Base-by-base conservation (phyloP, 2,888 invertebrate genomes). In the Callyntrura sp. region DNA sequence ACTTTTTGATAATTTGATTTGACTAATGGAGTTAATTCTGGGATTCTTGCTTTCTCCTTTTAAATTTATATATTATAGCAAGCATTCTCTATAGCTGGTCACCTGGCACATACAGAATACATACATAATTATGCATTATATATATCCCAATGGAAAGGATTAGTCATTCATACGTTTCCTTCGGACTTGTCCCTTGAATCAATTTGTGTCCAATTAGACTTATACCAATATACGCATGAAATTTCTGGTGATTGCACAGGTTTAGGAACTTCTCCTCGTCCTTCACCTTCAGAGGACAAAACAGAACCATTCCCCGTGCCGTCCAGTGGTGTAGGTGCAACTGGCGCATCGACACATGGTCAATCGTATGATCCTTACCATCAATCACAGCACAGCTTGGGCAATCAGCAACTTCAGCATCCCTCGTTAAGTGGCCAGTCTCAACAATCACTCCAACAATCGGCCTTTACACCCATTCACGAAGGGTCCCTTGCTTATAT, bases 281-380 rank as follows among this genome's bases (percentile, higher is more conserved):
- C 94, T 35, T 94, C 94, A 8, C 94, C 94, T 0, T 94, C 94
- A 48, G 94, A 94, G 91, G 94, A 94, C 17, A 94, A 94, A 88
- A 92, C 93, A 84, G 91, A 93, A 83, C 88, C 92, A 70, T 93
- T 93, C 90, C 92, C 93, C n/a, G 90, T 92, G 70, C 91, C 92
- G 88, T 91, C 92, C 90, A 91, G 93, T 85, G 91, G 91, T 62
- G 90, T 87, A 86, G 91, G 91, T 85, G 83, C 76, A n/a, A 65
- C 85, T 73, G 91, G 91, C 55, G 62, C 79, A 25, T 68, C 86
- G 14, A 70, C 78, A 20, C 90, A 90, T 73, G 92, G 90, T 23
- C 92, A 91, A 35, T 90, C 92, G 9, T 93, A 93, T 85, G 93
- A 93, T 45, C 93, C 91, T 60, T 93, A 92, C 23, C 92, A 90